A percentile compares a stretch with the other conserved stretches of the same genome.
Conservation (phyloP, 2,113 vertebrate genomes). For the Oriolus oriolus region DNA sequence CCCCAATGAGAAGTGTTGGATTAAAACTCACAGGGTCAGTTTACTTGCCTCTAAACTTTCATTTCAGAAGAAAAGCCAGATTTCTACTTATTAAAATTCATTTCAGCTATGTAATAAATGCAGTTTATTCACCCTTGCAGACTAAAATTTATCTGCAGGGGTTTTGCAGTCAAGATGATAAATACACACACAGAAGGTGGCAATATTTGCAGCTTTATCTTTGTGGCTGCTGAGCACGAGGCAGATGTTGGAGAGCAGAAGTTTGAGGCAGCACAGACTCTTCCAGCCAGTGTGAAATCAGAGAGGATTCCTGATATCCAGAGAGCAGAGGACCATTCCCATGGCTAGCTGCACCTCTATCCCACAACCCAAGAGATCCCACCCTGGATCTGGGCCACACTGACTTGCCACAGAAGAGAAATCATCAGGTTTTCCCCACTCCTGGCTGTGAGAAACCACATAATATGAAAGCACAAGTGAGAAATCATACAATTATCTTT, state of each 20-base stretch:
- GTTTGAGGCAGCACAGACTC: background rate
- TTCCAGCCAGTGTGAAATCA: background rate
- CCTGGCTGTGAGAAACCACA: background rate
- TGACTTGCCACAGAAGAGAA: background rate
- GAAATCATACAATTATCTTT: background rate
- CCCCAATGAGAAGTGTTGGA: background rate
- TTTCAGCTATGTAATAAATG: background rate
- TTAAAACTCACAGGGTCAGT: background rate
- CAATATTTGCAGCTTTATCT: background rate
- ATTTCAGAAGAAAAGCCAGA: background rate
- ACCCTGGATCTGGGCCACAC: background rate
- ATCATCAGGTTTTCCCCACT: background rate
- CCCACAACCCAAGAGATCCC: background rate
- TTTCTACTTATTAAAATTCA: background rate
- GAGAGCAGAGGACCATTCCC: background rate
- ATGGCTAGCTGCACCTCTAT: background rate
- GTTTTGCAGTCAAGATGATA: background rate
- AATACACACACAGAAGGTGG: background rate
- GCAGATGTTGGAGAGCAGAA: background rate
- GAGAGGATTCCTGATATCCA: background rate
- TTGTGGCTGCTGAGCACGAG: background rate
- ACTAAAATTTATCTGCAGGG: background rate
- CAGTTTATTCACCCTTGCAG: background rate
- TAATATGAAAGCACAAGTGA: background rate
- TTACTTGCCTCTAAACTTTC: background rate